Evolutionary conservation across 2,888 invertebrate genomes (phyloP), one percentile per base, ranked within the genome.

Genomic region (Trissolcus brochymenae): DNA sequence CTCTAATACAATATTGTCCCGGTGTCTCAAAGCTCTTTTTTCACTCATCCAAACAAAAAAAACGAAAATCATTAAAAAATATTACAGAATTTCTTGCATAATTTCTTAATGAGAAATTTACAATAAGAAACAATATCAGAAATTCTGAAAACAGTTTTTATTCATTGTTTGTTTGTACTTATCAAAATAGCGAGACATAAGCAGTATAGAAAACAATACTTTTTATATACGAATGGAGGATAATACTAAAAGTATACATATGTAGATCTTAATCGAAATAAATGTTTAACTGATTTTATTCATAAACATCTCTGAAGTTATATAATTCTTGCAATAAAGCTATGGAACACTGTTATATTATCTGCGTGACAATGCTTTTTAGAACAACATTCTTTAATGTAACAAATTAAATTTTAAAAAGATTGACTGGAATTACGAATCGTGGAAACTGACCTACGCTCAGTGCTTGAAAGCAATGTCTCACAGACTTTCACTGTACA

Each of bases 1-100:
- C 43, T 62, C 29, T 68, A 21, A 59, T 68, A 76, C 25, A 25
- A 25, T 25, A 25, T 25, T 54, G 21, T 6, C 19, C 50, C 40
- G 21, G 54, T 59, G 4, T 46, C 16, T 46, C 35, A 35, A 35
- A 35, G 35, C 19, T 11, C 9, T 35, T 35, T 35, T 35, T 35
- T 11, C 9, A 35, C 9, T 35, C 35, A 9, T 35, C 2, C 9
- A 29, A 29, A 29, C 7, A 43, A 46, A 46, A n/a, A 46, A 16
- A 3, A 11, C 9, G 46, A 11, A 43, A 41, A 41, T 9, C n/a
- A 14, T 14, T 43, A 43, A 25, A 25, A 25, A 25, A 25, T 25
- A 25, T 4, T 25, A 25, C 4, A 4, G 9, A 9, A 4, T 35
- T 35, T 35, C 2, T 14, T 16, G 2, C 16, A 46, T 6, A 46